Percentiles rank a stretch among this genome's conserved stretches.
Evolutionary conservation across 2,888 invertebrate genomes (phyloP).

Genomic region (Spodoptera exigua): DNA sequence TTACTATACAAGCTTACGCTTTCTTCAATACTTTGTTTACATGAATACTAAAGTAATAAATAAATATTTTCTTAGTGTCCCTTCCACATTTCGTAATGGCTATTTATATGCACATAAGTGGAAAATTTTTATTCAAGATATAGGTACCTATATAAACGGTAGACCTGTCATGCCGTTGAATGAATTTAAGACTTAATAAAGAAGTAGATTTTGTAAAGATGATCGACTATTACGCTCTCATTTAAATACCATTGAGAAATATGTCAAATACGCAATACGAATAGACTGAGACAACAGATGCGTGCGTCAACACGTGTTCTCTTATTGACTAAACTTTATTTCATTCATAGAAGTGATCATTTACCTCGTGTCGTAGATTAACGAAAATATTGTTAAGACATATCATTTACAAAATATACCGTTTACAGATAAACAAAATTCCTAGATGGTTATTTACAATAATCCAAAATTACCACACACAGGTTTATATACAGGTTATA

Average conservation of each 20-base stretch:
- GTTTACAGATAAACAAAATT: conserved; percentile 1
- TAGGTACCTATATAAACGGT: too few species aligned
- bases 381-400: conserved; percentile 28
- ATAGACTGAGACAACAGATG: conserved; percentile 47
- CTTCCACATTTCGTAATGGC: too few species aligned
- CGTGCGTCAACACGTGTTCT: conserved; percentile 56
- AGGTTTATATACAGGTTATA: too few species aligned
- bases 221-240: conserved; percentile 7
- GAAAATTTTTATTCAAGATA: too few species aligned
- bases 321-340: conserved; percentile 47
- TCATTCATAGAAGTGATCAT: conserved; percentile 55
- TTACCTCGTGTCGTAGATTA: conserved; percentile 34
- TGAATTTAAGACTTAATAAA: too few species aligned
- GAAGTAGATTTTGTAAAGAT: conserved; percentile 1
- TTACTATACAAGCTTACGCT: conserved; percentile 2
- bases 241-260: conserved; percentile 19
- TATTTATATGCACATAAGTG: too few species aligned
- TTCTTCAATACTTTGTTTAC: too few species aligned
- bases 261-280: conserved; percentile 34
- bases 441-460: not conserved
- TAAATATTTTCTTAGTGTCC: too few species aligned
- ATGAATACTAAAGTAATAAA: too few species aligned
- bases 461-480: not conserved
- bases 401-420: conserved; percentile 1
- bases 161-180: too few species aligned